A percentile compares a stretch with the other conserved stretches of the same genome.
Conservation (phyloP, 2,113 vertebrate species). For the Periophthalmus modestus region DNA sequence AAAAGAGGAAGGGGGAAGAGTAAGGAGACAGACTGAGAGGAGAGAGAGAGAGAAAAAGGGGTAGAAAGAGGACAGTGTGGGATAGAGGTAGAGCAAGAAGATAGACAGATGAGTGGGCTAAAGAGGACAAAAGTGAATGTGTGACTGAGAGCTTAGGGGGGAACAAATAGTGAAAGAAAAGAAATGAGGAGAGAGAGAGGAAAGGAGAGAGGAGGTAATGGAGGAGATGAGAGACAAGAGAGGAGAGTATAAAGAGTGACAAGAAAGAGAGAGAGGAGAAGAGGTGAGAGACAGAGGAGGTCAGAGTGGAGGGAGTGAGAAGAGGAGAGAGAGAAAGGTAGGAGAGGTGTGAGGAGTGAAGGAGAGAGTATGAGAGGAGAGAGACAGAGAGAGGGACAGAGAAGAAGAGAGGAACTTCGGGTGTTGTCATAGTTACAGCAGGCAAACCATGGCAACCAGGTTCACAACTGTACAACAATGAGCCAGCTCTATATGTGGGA, state of each 20-base stretch:
- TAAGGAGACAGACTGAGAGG: background rate
- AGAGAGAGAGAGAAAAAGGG: background rate
- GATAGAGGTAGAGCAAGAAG: background rate
- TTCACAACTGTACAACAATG: constrained; percentile 41
- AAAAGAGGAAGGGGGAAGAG: background rate
- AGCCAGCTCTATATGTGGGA: background rate
- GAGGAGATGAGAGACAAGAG: background rate
- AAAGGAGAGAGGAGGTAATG: background rate
- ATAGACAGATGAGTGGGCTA: background rate
- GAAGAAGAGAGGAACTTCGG: constrained; percentile 44
- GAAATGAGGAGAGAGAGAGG: background rate
- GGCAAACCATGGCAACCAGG: constrained; percentile 63
- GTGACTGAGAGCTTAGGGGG: background rate
- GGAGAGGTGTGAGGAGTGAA: background rate
- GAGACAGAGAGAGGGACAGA: background rate
- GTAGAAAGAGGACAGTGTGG: background rate
- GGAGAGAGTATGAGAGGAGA: background rate
- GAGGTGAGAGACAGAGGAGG: background rate
- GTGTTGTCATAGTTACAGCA: constrained; percentile 58
- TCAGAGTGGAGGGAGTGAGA: background rate
- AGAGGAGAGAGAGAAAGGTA: background rate
- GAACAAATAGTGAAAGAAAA: background rate
- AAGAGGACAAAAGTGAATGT: no score
- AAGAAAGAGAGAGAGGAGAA: background rate
- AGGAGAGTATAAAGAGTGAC: background rate